phyloP scores from a whole-genome alignment of 2,797 vertebrate species.

The Sternotherus odoratus region DNA sequence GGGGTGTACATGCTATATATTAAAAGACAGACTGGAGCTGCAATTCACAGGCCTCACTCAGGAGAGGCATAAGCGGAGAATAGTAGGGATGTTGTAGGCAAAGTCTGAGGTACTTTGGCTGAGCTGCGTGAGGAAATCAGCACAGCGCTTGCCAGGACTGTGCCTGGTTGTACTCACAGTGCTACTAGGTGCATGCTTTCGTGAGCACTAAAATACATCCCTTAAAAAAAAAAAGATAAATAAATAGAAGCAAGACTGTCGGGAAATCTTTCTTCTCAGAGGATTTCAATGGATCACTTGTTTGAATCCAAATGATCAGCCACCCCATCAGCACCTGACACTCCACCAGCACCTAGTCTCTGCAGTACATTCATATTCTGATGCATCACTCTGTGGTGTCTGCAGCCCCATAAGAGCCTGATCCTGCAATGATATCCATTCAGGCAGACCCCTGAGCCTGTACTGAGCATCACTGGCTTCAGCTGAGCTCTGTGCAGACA shows the following conservation, averaged over 20 bases:
- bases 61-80: constrained; percentile 37
- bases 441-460: neutral
- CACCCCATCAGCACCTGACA: neutral
- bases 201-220: constrained; percentile 41
- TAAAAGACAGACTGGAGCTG: constrained; percentile 31
- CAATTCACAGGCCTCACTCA: constrained; percentile 35
- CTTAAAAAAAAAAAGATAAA: constrained; percentile 48
- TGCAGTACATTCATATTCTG: neutral
- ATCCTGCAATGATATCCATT: fast-evolving
- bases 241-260: constrained; percentile 55
- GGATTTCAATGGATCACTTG: constrained; percentile 57
- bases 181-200: constrained; percentile 37
- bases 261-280: constrained; percentile 35
- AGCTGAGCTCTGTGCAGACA: neutral
- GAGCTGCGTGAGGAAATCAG: constrained; percentile 36
- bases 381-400: neutral
- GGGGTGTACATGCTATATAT: constrained; percentile 24
- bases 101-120: constrained; percentile 36
- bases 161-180: constrained; percentile 49
- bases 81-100: constrained; percentile 23
- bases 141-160: neutral
- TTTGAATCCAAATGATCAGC: constrained; percentile 43
- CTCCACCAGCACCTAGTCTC: neutral
- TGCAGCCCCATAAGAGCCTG: neutral
- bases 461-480: neutral